phyloP scores from a whole-genome alignment of 2,113 vertebrate genomes.

The Callorhinus ursinus region DNA sequence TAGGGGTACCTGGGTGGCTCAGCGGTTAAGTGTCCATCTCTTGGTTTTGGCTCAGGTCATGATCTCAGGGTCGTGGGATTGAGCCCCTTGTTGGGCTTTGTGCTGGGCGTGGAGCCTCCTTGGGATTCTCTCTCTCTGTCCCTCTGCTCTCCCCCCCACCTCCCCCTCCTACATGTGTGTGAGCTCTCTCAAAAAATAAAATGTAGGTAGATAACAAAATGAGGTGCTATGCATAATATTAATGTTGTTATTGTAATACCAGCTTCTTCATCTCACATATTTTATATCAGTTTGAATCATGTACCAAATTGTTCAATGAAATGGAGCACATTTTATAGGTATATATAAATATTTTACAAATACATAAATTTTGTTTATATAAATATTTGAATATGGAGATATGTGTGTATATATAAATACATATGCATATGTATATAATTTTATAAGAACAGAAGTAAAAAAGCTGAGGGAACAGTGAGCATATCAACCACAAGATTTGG shows the following conservation, averaged over 20 bases:
- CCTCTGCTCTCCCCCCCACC: not conserved
- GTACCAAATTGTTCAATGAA: not conserved
- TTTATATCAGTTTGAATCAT: not conserved
- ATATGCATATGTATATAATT: not conserved
- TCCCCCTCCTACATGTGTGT: not conserved
- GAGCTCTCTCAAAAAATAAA: not conserved
- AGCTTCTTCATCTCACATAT: not conserved
- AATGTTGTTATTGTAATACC: not conserved
- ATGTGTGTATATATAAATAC: not conserved
- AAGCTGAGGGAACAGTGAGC: not conserved
- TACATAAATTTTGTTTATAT: not conserved
- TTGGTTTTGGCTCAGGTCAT: not conserved
- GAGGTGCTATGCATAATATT: not conserved
- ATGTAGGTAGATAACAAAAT: not conserved
- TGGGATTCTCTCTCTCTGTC: not conserved
- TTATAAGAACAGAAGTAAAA: not conserved
- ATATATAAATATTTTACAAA: not conserved
- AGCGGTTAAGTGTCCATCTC: not conserved
- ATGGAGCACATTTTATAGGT: constrained; percentile 2
- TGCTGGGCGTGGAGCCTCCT: not conserved
- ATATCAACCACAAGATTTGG: not conserved
- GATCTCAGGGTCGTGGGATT: not conserved
- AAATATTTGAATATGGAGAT: not conserved
- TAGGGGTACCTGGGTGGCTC: not conserved
- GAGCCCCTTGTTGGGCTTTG: not conserved